These are phyloP conservation scores for Styela plicata DNA, from an alignment of 23 tunicate genomes.

Conservation along the genomic window DNA sequence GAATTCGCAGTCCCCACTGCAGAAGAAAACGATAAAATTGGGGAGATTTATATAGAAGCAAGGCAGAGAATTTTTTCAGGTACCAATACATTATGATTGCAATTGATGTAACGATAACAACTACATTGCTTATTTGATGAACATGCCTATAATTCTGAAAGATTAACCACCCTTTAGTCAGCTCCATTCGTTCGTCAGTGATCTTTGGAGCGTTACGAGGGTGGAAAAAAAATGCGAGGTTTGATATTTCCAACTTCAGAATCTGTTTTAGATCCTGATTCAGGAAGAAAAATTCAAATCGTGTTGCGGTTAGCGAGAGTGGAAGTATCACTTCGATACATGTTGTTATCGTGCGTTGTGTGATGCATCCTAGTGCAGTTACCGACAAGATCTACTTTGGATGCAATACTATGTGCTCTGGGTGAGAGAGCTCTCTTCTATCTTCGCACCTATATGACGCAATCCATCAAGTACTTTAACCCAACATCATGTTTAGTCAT, in stretches of 20 bases:
- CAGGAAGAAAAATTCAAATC: neutral
- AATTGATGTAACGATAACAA: neutral
- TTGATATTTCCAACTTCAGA: neutral
- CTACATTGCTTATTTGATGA: too few species aligned
- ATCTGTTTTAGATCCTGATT: neutral
- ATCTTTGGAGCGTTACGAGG: constrained; percentile 6
- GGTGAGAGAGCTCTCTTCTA: too few species aligned
- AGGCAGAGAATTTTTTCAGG: constrained; percentile 12
- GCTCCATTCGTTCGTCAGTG: neutral
- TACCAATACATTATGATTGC: neutral
- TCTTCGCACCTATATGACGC: too few species aligned
- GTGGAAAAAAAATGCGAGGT: neutral
- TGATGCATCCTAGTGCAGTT: too few species aligned
- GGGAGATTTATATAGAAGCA: constrained; percentile 38
- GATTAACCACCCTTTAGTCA: neutral
- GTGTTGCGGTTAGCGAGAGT: neutral
- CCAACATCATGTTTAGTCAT: too few species aligned
- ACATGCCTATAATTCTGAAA: too few species aligned
- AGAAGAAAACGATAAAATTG: constrained; percentile 37
- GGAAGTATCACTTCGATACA: neutral
- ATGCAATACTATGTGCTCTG: too few species aligned
- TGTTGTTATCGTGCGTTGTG: neutral
- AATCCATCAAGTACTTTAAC: too few species aligned
- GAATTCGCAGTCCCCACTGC: constrained; percentile 38
- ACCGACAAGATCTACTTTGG: too few species aligned